Conservation (phyloP, 2,797 vertebrate species). For the Urocyon cinereoargenteus region DNA sequence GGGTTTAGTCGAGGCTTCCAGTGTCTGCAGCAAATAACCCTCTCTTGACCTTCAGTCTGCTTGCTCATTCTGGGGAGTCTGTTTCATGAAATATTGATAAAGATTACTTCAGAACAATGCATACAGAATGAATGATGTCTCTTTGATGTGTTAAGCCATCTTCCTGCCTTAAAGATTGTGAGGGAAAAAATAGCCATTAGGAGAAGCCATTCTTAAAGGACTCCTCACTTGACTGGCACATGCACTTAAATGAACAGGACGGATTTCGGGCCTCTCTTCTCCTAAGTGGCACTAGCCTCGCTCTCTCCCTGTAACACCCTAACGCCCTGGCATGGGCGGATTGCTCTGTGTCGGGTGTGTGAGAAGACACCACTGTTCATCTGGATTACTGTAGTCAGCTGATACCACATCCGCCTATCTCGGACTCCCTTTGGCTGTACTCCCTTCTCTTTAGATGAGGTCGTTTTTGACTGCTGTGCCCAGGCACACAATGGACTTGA, state of each 20-base stretch:
- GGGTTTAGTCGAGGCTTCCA: not conserved
- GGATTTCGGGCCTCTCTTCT: not conserved
- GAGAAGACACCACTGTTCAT: not conserved
- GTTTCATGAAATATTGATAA: constrained; percentile 83
- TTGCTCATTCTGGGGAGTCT: not conserved
- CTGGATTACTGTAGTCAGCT: not conserved
- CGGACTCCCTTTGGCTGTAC: not conserved
- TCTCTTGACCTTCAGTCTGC: constrained; percentile 58
- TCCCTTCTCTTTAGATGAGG: not conserved
- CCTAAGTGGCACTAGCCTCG: not conserved
- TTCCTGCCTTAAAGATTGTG: constrained; percentile 74
- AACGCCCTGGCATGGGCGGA: not conserved
- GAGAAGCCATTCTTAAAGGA: constrained; percentile 73
- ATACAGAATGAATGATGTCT: constrained; percentile 72
- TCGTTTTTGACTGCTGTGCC: not conserved
- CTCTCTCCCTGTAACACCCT: not conserved
- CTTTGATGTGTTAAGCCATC: constrained; percentile 83
- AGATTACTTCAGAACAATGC: constrained; percentile 63
- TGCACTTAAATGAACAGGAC: not conserved
- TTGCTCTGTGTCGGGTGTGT: not conserved
- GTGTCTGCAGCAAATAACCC: not conserved
- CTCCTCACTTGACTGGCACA: not conserved
- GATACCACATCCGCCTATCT: not conserved
- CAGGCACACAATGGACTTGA: not conserved
- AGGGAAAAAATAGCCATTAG: constrained; percentile 77